These are phyloP conservation scores for Poeciliopsis paucimaculata DNA, from an alignment of 2,797 vertebrate species.

Conservation along the genomic window DNA sequence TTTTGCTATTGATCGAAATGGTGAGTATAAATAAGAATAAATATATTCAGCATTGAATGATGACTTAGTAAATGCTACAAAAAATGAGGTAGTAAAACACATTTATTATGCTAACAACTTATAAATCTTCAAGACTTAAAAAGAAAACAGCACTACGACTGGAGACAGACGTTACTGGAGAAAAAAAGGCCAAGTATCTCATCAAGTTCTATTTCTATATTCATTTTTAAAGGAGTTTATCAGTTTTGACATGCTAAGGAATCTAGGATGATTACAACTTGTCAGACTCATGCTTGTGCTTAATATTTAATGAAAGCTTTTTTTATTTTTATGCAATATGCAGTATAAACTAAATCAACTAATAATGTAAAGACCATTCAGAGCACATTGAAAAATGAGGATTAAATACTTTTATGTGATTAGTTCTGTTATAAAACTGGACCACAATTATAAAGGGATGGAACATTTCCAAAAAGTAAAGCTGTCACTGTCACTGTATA, in stretches of 20 bases:
- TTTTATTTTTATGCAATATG: not conserved
- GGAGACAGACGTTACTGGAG: not conserved
- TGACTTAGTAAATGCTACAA: not conserved
- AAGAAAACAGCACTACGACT: not conserved
- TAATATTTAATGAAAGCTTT: not conserved
- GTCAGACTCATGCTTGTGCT: not conserved
- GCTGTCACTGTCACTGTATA: no score
- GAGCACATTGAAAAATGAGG: not conserved
- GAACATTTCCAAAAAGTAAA: not conserved
- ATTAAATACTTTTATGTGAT: not conserved
- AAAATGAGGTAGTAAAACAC: not conserved
- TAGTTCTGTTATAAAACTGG: not conserved
- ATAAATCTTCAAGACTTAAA: not conserved
- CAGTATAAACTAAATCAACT: not conserved
- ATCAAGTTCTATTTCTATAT: not conserved
- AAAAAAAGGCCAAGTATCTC: not conserved
- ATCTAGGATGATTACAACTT: not conserved
- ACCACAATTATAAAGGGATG: not conserved
- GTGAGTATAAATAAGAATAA: slow-evolving; percentile 76
- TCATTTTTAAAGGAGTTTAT: not conserved
- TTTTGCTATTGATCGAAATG: slow-evolving; percentile 95
- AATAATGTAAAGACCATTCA: not conserved
- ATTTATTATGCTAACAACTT: not conserved
- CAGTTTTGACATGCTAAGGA: not conserved
- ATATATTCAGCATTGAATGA: not conserved